Percentiles rank a stretch among this genome's conserved stretches.
phyloP scores from a whole-genome alignment of 2,113 vertebrate species.

The Calyptommatus sinebrachiatus region DNA sequence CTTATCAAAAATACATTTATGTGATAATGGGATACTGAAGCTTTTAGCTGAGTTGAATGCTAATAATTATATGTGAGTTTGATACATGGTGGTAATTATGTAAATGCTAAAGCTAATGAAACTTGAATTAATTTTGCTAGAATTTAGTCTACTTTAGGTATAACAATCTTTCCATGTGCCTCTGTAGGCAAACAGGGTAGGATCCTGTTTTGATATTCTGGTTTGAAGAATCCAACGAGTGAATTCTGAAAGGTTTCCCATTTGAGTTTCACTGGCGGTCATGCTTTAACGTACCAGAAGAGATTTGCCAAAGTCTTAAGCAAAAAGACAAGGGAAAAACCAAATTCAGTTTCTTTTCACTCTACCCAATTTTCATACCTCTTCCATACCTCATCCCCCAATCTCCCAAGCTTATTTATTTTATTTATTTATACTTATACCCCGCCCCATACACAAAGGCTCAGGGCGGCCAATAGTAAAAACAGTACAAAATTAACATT shows the following conservation, averaged over 20 bases:
- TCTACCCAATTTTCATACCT: no score
- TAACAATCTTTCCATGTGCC: not conserved
- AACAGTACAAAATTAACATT: no score
- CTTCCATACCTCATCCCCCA: no score
- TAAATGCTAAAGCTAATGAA: not conserved
- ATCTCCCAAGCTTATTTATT: no score
- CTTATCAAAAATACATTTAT: not conserved
- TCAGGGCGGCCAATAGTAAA: no score
- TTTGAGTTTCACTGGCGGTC: not conserved
- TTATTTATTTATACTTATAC: no score
- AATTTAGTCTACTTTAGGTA: not conserved
- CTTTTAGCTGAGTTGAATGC: not conserved
- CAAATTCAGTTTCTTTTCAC: no score
- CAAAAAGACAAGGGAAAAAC: slow-evolving; percentile 36
- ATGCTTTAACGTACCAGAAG: not conserved
- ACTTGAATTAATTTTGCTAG: not conserved
- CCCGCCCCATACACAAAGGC: no score
- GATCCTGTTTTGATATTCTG: not conserved
- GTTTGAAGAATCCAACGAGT: not conserved
- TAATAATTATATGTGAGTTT: not conserved
- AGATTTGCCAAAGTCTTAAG: slow-evolving; percentile 20
- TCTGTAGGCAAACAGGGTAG: not conserved
- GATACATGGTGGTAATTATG: not conserved
- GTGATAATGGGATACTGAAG: not conserved
- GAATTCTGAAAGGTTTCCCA: not conserved